Base-by-base conservation (phyloP, 2,113 vertebrate species). In the Physeter macrocephalus region DNA sequence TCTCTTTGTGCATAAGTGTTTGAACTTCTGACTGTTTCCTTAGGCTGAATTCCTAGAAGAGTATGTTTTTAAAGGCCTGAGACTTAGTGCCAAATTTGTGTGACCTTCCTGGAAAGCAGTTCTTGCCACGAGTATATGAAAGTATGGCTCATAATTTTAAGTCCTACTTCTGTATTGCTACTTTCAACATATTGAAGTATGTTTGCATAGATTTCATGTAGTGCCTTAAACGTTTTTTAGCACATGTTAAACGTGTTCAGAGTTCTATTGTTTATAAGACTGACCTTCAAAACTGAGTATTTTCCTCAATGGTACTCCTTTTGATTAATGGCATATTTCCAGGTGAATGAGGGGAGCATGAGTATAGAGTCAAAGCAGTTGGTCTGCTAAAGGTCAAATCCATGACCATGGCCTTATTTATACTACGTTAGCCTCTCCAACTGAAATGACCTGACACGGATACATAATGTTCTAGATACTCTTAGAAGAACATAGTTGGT, bases 11-110 rank as follows among this genome's bases (percentile, higher is more conserved):
- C 11, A 66, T 18, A 94, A 80, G 17, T 81, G 36, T 97, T 94
- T 77, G 59, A 72, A 67, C 43, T 90, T 96, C 49, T 66, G 39
- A 89, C 43, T 85, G 6, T 91, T 88, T 93, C 31, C 34, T 93
- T 89, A 85, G 2, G 13, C n/a, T 57, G 86, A 91, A 86, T 93
- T 96, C 54, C 43, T 93, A 80, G 62, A 90, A 90, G 85, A 88
- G 31, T 72, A 29, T 95, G 25, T 71, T 88, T 91, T 84, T 87
- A 81, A 94, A 95, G 59, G 17, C 46, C 34, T 10, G 39, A 92
- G 36, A 90, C 15, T 94, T 96, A 69, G 25, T 95, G 88, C 67
- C 74, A 96, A 92, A 69, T 96, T 92, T 80, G 54, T 97, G 23
- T 18, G 52, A 29, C 66, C 54, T 93, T 94, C 61, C 78, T 97